A percentile compares a stretch with the other conserved stretches of the same genome.
phyloP scores from a whole-genome alignment of 64 coral and sea anemone species.

The Porites lutea region DNA sequence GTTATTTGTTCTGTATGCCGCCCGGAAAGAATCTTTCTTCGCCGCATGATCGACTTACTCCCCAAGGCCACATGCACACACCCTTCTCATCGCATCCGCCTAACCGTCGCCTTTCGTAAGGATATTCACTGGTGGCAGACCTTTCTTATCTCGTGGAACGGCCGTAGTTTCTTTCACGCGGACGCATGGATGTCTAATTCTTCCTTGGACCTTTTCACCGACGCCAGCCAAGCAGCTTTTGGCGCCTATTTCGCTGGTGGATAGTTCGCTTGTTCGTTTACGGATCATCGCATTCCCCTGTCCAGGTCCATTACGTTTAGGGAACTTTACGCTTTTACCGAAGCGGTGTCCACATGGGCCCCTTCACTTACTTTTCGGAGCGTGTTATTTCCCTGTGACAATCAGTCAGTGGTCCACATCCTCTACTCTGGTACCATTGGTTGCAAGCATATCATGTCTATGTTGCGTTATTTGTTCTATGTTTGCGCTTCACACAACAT shows the following conservation, averaged over 20 bases:
- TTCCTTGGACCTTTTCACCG: constrained; percentile 2
- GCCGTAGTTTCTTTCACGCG: not conserved
- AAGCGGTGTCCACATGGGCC: not conserved
- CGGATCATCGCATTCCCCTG: constrained; percentile 17
- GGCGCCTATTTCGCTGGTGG: constrained; percentile 8
- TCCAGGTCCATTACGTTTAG: constrained; percentile 42
- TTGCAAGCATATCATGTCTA: no score
- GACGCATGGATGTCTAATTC: constrained; percentile 10
- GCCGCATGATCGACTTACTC: constrained; percentile 19
- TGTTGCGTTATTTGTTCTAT: no score
- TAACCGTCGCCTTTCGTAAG: constrained; percentile 5
- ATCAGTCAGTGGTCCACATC: not conserved
- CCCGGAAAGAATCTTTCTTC: constrained; percentile 12
- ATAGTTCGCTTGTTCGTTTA: constrained; percentile 9
- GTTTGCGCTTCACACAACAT: not conserved
- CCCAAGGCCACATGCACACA: not conserved
- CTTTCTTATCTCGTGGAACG: constrained; percentile 24
- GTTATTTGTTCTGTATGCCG: constrained; percentile 28
- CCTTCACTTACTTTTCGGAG: no score
- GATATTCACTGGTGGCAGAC: constrained; percentile 33
- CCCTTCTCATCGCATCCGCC: constrained; percentile 43
- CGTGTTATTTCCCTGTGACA: not conserved
- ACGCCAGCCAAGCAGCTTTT: constrained; percentile 11
- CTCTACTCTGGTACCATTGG: no score
- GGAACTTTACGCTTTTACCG: not conserved